These are phyloP conservation scores for Caenorhabditis imperialis DNA, from an alignment of 2,888 invertebrate species.

Conservation along the genomic window DNA sequence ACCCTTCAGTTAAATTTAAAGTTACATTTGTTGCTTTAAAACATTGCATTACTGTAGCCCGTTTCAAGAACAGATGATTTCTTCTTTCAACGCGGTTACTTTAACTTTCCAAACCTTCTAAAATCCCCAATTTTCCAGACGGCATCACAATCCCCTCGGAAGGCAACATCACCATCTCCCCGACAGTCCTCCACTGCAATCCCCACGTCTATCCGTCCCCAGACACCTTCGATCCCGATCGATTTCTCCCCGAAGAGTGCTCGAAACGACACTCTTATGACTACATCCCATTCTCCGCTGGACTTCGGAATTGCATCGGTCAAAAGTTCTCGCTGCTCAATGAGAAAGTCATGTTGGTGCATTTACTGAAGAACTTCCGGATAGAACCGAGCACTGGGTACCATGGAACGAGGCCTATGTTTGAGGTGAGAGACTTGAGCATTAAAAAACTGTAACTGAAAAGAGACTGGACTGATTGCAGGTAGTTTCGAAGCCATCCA, in stretches of 20 bases:
- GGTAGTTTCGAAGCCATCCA: conserved; percentile 35
- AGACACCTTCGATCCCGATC: conserved; percentile 79
- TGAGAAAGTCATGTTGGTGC: conserved; percentile 75
- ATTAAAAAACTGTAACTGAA: neutral
- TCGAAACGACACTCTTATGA: conserved; percentile 65
- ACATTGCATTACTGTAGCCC: too few species aligned
- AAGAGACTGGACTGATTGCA: neutral
- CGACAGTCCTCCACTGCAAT: conserved; percentile 51
- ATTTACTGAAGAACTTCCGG: conserved; percentile 29
- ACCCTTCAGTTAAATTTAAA: too few species aligned
- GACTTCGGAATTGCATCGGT: conserved; percentile 72
- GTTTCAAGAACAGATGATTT: too few species aligned
- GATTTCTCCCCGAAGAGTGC: conserved; percentile 78
- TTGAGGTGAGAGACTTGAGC: conserved; percentile 21
- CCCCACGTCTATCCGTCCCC: conserved; percentile 71
- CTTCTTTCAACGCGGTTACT: neutral
- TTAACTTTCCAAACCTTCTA: neutral
- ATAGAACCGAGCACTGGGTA: conserved; percentile 23
- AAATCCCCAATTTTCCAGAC: conserved; percentile 23
- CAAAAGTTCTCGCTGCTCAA: conserved; percentile 80
- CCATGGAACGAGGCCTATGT: conserved; percentile 19
- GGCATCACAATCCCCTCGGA: conserved; percentile 42
- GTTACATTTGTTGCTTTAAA: too few species aligned
- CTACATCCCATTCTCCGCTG: conserved; percentile 74
- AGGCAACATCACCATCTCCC: conserved; percentile 38